These are phyloP conservation scores for Liasis olivaceus DNA, from an alignment of 2,797 vertebrate species.

Conservation along the genomic window DNA sequence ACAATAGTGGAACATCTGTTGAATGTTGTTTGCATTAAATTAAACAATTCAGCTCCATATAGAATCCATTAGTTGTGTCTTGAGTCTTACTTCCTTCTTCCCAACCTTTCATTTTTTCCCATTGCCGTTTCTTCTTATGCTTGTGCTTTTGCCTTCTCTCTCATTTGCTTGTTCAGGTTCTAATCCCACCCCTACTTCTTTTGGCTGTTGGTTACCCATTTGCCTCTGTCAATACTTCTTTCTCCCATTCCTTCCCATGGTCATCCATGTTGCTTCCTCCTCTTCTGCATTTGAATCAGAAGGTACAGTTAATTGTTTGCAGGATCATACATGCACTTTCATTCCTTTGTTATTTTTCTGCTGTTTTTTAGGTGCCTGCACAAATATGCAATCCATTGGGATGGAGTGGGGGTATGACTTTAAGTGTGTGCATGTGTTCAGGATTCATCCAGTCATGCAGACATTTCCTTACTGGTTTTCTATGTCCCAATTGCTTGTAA, in stretches of 20 bases:
- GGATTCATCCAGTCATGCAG: not conserved
- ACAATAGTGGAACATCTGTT: not conserved
- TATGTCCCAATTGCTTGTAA: not conserved
- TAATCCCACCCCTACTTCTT: not conserved
- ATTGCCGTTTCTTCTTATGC: not conserved
- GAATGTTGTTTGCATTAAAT: not conserved
- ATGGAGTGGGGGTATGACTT: not conserved
- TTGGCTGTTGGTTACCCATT: not conserved
- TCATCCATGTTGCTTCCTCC: not conserved
- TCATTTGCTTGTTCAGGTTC: not conserved
- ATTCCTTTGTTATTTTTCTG: too few relatives aligned
- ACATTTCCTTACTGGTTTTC: not conserved
- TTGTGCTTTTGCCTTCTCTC: not conserved
- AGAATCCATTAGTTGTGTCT: not conserved
- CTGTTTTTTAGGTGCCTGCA: not conserved
- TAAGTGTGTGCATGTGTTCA: not conserved
- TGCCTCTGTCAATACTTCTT: not conserved
- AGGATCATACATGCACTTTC: not conserved
- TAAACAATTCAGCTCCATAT: not conserved
- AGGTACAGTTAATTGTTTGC: not conserved
- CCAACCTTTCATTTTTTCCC: not conserved
- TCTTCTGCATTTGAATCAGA: not conserved
- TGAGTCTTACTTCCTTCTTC: not conserved
- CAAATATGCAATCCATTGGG: not conserved
- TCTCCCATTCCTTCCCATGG: not conserved